phyloP scores from a whole-genome alignment of 2,888 invertebrate species.

The Rotaria socialis region DNA sequence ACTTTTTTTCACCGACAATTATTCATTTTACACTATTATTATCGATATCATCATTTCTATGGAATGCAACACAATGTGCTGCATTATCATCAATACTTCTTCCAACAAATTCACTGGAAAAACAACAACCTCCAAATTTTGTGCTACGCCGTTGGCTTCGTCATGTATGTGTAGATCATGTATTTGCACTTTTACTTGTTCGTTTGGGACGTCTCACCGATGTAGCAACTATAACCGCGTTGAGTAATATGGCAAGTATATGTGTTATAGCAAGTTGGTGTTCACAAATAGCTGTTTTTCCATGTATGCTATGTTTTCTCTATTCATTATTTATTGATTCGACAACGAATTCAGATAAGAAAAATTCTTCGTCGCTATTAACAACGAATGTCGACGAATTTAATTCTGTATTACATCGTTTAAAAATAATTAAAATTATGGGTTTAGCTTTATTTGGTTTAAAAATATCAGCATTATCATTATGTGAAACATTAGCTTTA shows the following conservation, averaged over 20 bases:
- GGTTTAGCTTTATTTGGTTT: conserved; percentile 15
- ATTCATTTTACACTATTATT: background rate
- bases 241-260: too few species aligned
- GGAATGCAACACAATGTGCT: conserved; percentile 9
- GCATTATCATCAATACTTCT: background rate
- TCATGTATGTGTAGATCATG: background rate
- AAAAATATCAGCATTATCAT: conserved; percentile 5
- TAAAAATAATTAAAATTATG: background rate
- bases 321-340: background rate
- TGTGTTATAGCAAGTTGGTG: background rate
- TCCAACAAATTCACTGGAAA: background rate
- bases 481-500: conserved; percentile 1
- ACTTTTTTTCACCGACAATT: background rate
- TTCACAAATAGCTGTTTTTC: conserved; percentile 4
- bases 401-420: background rate
- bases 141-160: conserved; percentile 18
- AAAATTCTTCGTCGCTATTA: too few species aligned
- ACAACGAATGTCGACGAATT: too few species aligned
- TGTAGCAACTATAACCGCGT: too few species aligned
- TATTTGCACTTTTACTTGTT: too few species aligned
- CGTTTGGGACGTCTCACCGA: too few species aligned
- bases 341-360: too few species aligned
- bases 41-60: background rate
- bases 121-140: background rate
- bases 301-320: background rate